Evolutionary conservation across 2,888 invertebrate genomes (phyloP), one percentile per base, ranked within the genome.

Genomic region (Selenia dentaria): DNA sequence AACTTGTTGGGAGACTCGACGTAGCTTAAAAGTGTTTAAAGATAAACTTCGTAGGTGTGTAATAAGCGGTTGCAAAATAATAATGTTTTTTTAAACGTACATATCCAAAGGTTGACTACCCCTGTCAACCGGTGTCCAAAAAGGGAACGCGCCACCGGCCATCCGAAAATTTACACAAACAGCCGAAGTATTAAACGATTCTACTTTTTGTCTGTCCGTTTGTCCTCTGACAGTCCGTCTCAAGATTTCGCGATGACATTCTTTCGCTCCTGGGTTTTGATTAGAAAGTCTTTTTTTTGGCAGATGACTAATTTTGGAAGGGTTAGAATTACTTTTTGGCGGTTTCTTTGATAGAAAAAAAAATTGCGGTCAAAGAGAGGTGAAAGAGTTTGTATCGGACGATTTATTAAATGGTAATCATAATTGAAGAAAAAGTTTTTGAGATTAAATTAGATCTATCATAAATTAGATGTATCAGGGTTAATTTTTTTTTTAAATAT

Each of bases 121-220:
- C 40, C 72, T 55, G 59, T 35, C 44, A 33, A 54, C 59, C 62
- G 64, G 59, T 62, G 58, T 64, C 54, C 59, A 38, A 65, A 67
- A 67, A 64, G 64, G 60, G 58, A 65, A 54, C 66, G 57, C 60
- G 54, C 57, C 68, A 58, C 46, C 48, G 57, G 72, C 84, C 82
- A 83, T 82, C 63, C 70, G 59, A 78, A 87, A 85, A 86, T 88
- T 84, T 86, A 87, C 85, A 85, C 86, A 86, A 83, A 70, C 79
- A 68, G 70, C 69, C 67, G 65, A 70, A 70, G 79, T 86, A 88
- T 88, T 77, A 82, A 81, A 73, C 70, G 73, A 82, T 81, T 69
- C 75, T 50, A 71, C 73, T 87, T 87, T 87, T 87, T 87, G 81
- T 76, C 60, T 31, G 69, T 68, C 60, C 59, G 67, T 57, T 55